Evolutionary conservation across 2,797 vertebrate genomes (phyloP).

Genomic region (Anniella stebbinsi): DNA sequence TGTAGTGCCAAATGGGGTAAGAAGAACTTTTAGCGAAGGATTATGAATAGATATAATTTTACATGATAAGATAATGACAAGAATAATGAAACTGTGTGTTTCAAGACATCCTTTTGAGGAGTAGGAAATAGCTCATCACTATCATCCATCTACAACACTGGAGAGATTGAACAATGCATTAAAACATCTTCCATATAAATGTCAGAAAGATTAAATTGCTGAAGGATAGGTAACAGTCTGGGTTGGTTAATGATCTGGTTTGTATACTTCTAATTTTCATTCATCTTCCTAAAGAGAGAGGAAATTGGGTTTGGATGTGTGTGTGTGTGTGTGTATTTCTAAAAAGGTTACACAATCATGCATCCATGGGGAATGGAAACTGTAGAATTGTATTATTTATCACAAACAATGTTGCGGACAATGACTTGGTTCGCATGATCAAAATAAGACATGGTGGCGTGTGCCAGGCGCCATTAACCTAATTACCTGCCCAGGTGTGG

Average conservation of each 20-base stretch:
- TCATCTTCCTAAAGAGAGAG: slow-evolving; percentile 18
- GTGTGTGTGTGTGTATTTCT: background rate
- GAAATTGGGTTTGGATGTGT: slow-evolving; percentile 28
- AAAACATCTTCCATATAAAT: slow-evolving; percentile 13
- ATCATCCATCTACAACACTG: background rate
- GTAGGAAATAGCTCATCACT: slow-evolving; percentile 10
- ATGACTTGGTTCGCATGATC: background rate
- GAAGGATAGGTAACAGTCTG: background rate
- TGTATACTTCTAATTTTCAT: slow-evolving; percentile 17
- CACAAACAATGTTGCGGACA: background rate
- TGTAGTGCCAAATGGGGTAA: background rate
- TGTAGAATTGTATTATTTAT: background rate
- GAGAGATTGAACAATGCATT: slow-evolving; percentile 28
- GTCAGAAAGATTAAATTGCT: slow-evolving; percentile 19
- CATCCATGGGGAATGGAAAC: background rate
- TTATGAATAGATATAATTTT: slow-evolving; percentile 25
- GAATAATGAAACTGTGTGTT: slow-evolving; percentile 23
- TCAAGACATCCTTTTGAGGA: slow-evolving; percentile 12
- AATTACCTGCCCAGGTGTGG: no score
- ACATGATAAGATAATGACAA: slow-evolving; percentile 24
- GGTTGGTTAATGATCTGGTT: slow-evolving; percentile 18
- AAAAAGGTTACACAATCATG: background rate
- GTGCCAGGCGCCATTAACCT: no score
- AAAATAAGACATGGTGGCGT: no score
- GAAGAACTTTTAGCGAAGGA: background rate